Evolutionary conservation across 1,140 invertebrate species (phyloP), one percentile per base, ranked within the genome.

Genomic region (Orussus abietinus): DNA sequence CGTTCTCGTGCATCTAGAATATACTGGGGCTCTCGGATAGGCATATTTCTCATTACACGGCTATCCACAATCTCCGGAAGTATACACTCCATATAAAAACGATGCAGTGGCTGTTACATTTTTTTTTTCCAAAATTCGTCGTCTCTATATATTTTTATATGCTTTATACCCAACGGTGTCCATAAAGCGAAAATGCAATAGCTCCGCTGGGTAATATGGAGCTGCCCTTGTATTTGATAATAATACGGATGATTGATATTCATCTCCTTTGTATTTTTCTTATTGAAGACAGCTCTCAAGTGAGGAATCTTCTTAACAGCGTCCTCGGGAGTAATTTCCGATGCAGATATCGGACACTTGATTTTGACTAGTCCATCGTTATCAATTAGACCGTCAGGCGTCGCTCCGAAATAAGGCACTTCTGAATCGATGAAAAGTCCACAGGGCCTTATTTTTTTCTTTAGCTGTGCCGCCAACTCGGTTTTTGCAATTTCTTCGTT

Each of bases 381-480:
- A 22, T 47, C 57, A 22, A 69, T 48, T 7, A 74, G 20, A 12
- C 72, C 63, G 58, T 75, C 68, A 9, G 72, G 72, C 6, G 55
- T 50, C n/a, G 62, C 67, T 18, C 51, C 70, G 4, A 77, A 35
- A 34, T 47, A 64, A 3, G 55, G 55, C 6, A 48, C 18, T 35
- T 65, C 44, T 3, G 22, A 5, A 49, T 64, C 59, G 35, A 75
- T 59, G 45, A 69, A 70, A 4, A 75, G 50, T 11, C 73, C 72
- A 51, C 65, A 68, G 28, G 43, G 35, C 34, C 55, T 13, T 7
- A 66, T 58, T 45, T 53, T 42, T 17, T 54, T 38, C 13, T 45
- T 36, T 14, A 48, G 25, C 45, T 45, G 36, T 32, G 40, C 33
- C 42, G 34, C 34, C 30, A 64, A 45, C 18, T 59, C 40, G 34